A percentile compares a stretch with the other conserved stretches of the same genome.
Conservation (phyloP, 2,797 vertebrate genomes). For the Sebastes oblongus region DNA sequence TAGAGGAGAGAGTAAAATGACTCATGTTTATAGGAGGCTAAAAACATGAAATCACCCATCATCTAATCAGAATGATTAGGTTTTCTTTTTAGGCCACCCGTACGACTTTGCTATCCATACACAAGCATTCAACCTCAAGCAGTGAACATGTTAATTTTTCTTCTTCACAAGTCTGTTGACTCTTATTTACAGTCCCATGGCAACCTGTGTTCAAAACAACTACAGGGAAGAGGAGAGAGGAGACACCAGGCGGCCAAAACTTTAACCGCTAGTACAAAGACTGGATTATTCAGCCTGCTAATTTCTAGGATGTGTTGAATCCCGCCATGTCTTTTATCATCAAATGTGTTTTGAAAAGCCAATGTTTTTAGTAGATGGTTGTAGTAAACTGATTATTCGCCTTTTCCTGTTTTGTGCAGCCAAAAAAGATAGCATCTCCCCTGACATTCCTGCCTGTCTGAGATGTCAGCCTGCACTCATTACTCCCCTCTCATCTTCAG, state of each 20-base stretch:
- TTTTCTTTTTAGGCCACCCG: slow-evolving; percentile 8
- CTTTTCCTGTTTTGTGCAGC: slow-evolving; percentile 47
- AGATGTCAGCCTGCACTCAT: slow-evolving; percentile 49
- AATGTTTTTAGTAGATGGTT: background rate
- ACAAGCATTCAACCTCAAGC: slow-evolving; percentile 1
- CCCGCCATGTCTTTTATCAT: background rate
- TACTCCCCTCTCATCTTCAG: slow-evolving; percentile 44
- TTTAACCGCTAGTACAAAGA: background rate
- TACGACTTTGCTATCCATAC: background rate
- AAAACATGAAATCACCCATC: slow-evolving; percentile 33
- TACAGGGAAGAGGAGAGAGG: slow-evolving; percentile 27
- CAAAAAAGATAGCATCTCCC: slow-evolving; percentile 65
- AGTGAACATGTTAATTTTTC: slow-evolving; percentile 15
- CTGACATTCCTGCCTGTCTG: slow-evolving; percentile 61
- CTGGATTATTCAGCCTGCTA: background rate
- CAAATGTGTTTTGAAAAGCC: background rate
- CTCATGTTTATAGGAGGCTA: background rate
- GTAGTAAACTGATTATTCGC: slow-evolving; percentile 8
- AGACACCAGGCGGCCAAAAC: slow-evolving; percentile 23
- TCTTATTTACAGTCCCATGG: slow-evolving; percentile 50
- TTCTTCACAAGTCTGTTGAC: slow-evolving; percentile 28
- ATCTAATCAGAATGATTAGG: slow-evolving; percentile 4
- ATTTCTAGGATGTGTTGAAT: background rate
- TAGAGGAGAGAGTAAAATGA: background rate
- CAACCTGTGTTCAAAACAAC: slow-evolving; percentile 55